phyloP scores from a whole-genome alignment of 2,888 invertebrate species.

The Trichopria drosophilae region DNA sequence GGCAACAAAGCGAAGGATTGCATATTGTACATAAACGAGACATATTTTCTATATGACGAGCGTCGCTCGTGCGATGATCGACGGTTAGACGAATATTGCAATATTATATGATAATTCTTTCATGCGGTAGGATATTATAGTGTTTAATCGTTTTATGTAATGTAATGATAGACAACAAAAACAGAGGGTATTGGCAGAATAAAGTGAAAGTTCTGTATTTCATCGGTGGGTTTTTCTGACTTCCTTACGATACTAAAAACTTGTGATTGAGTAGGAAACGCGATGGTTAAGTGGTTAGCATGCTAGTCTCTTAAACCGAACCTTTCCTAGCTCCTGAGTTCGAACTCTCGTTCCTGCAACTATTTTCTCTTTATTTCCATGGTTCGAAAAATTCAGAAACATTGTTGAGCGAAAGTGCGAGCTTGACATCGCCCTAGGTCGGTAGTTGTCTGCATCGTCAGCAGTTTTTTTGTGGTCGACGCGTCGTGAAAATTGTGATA shows the following conservation, averaged over 20 bases:
- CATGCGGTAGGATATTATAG: slow-evolving; percentile 56
- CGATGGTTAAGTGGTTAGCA: too few relatives aligned
- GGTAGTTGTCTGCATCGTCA: too few relatives aligned
- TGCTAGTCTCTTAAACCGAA: too few relatives aligned
- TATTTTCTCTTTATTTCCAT: slow-evolving; percentile 10
- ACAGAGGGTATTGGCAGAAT: slow-evolving; percentile 56
- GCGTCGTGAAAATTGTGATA: too few relatives aligned
- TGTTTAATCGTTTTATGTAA: slow-evolving; percentile 59
- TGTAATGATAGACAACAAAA: slow-evolving; percentile 52
- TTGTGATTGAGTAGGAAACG: too few relatives aligned
- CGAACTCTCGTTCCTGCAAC: slow-evolving; percentile 7
- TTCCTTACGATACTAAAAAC: slow-evolving; percentile 9
- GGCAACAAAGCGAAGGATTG: slow-evolving; percentile 53
- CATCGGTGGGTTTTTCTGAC: slow-evolving; percentile 35
- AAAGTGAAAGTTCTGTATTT: slow-evolving; percentile 59
- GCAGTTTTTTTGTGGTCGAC: too few relatives aligned
- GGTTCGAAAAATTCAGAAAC: too few relatives aligned
- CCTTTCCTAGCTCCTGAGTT: too few relatives aligned
- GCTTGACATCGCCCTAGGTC: too few relatives aligned
- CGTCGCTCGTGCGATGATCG: slow-evolving; percentile 52
- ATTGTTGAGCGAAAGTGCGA: too few relatives aligned
- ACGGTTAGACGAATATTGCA: slow-evolving; percentile 57
- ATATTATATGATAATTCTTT: slow-evolving; percentile 59
- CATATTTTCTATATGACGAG: slow-evolving; percentile 59
- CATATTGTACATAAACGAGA: slow-evolving; percentile 59